A percentile compares a stretch with the other conserved stretches of the same genome.
These are phyloP conservation scores for Athalia rosae DNA, from an alignment of 2,888 invertebrate genomes.

Conservation along the genomic window DNA sequence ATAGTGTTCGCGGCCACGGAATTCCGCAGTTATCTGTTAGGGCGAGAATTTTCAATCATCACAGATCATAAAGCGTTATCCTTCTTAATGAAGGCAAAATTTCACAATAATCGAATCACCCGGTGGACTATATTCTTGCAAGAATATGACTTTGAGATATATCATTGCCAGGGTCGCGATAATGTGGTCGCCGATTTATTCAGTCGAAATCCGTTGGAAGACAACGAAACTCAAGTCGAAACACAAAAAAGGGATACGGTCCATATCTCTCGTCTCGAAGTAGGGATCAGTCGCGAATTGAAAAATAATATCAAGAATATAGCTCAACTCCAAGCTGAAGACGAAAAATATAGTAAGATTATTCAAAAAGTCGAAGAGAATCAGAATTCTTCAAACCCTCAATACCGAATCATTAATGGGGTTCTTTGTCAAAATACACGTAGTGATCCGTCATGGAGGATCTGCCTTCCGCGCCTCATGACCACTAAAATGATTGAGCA, in stretches of 20 bases:
- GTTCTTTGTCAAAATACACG: no score
- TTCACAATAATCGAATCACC: not conserved
- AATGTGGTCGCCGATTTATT: no score
- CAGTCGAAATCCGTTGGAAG: no score
- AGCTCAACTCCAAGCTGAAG: not conserved
- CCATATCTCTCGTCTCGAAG: no score
- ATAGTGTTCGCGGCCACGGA: conserved; percentile 44
- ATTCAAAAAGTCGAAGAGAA: not conserved
- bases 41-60: no score
- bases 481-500: no score
- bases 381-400: not conserved
- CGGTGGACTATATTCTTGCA: not conserved
- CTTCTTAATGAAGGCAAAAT: not conserved
- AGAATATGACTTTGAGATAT: no score
- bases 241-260: not conserved
- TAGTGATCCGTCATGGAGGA: no score
- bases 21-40: conserved; percentile 40
- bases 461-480: no score
- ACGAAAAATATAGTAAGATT: not conserved
- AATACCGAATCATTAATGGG: not conserved
- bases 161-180: no score
- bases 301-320: not conserved
- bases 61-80: not conserved
- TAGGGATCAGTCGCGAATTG: not conserved
- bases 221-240: no score